Evolutionary conservation across 1,140 invertebrate genomes (phyloP).

Genomic region (Pteromalus puparum): DNA sequence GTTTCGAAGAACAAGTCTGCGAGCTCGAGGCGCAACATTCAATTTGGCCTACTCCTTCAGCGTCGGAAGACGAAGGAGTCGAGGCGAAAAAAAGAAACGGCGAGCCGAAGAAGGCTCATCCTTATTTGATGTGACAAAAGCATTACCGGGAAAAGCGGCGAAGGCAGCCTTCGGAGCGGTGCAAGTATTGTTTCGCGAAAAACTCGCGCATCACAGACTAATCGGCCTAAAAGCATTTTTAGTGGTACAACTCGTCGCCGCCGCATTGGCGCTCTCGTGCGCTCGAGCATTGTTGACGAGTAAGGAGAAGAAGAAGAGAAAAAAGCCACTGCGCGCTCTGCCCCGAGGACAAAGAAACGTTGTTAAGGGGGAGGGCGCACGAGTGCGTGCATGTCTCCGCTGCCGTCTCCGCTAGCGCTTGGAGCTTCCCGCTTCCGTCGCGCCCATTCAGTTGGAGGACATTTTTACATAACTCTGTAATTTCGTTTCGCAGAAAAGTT

Average conservation of each 20-base stretch:
- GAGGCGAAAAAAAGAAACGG: too few species aligned
- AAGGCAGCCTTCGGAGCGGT: background rate
- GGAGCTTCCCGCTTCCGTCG: background rate
- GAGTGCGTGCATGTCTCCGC: slow-evolving; percentile 30
- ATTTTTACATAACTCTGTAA: slow-evolving; percentile 30
- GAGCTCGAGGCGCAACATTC: slow-evolving; percentile 33
- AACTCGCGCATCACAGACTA: slow-evolving; percentile 55
- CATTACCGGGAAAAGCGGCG: slow-evolving; percentile 17
- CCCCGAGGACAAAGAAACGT: slow-evolving; percentile 35
- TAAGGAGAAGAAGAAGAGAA: slow-evolving; percentile 16
- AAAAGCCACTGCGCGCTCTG: slow-evolving; percentile 7
- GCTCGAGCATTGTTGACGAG: slow-evolving; percentile 52
- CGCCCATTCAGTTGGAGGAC: slow-evolving; percentile 2
- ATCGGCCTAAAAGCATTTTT: slow-evolving; percentile 65
- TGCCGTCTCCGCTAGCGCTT: background rate
- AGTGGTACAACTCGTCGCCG: slow-evolving; percentile 54
- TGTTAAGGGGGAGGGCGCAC: slow-evolving; percentile 11
- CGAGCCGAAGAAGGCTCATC: slow-evolving; percentile 32
- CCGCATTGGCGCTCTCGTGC: slow-evolving; percentile 25
- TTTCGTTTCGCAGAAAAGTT: slow-evolving; percentile 23
- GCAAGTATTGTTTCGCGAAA: slow-evolving; percentile 38
- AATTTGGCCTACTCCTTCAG: slow-evolving; percentile 38
- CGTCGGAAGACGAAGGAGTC: too few species aligned
- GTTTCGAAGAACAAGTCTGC: slow-evolving; percentile 11
- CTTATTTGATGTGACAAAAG: slow-evolving; percentile 43